Conservation (phyloP, 2,888 invertebrate species). For the Bugula neritina region DNA sequence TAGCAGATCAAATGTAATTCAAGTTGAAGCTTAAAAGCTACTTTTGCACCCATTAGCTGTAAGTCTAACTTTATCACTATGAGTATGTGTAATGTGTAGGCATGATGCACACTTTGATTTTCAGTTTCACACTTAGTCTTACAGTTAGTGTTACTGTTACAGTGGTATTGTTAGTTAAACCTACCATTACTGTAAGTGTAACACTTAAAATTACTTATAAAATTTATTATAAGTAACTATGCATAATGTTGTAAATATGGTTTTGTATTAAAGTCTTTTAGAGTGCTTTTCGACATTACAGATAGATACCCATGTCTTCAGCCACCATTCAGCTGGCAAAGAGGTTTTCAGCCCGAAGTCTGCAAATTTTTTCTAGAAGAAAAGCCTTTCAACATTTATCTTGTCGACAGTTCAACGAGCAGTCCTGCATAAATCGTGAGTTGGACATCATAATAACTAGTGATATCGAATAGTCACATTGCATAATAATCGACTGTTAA, state of each 20-base stretch:
- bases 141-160: too few relatives aligned
- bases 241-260: not conserved
- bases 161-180: not conserved
- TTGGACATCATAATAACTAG: too few relatives aligned
- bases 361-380: not conserved
- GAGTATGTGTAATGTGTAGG: too few relatives aligned
- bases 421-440: constrained; percentile 20
- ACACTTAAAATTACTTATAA: not conserved
- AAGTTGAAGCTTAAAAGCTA: too few relatives aligned
- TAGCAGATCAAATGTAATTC: too few relatives aligned
- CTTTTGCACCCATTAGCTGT: too few relatives aligned
- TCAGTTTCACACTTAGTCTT: too few relatives aligned
- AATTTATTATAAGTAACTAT: not conserved
- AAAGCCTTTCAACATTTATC: not conserved
- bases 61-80: too few relatives aligned
- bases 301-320: not conserved
- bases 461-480: too few relatives aligned
- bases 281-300: not conserved
- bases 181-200: too few relatives aligned
- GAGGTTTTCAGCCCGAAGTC: not conserved
- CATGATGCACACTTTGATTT: too few relatives aligned
- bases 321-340: not conserved
- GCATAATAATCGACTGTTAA: not conserved
- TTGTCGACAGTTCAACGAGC: not conserved
- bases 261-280: not conserved